A percentile compares a stretch with the other conserved stretches of the same genome.
Evolutionary conservation across 1,140 invertebrate species (phyloP).

Genomic region (Drosophila nannoptera): DNA sequence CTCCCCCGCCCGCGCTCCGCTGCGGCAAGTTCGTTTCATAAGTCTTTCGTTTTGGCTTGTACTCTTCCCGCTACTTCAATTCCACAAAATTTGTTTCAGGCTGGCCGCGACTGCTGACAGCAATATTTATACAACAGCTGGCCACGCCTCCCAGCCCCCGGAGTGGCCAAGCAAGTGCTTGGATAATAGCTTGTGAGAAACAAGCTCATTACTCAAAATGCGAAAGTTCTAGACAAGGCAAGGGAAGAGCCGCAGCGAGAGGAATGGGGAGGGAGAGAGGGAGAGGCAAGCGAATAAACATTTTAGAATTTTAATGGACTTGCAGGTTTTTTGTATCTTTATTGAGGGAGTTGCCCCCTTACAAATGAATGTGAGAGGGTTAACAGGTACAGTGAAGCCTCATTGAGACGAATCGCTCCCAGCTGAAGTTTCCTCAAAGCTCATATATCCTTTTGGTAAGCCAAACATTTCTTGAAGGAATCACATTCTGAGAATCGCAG

Average conservation of each 20-base stretch:
- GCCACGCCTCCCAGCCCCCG: not conserved
- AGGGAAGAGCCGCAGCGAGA: constrained; percentile 14
- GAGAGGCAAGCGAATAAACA: constrained; percentile 4
- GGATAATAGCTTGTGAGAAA: constrained; percentile 25
- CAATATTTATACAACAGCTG: constrained; percentile 5
- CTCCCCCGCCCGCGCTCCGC: not conserved
- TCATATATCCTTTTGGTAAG: too few relatives aligned
- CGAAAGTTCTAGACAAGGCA: too few relatives aligned
- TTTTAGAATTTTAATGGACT: constrained; percentile 15
- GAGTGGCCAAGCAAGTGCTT: not conserved
- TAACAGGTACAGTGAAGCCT: too few relatives aligned
- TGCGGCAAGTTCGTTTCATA: constrained; percentile 61
- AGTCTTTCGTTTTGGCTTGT: constrained; percentile 59
- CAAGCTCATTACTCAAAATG: not conserved
- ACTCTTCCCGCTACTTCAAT: not conserved
- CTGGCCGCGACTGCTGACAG: not conserved
- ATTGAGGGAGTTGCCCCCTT: not conserved
- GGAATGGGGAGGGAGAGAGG: not conserved
- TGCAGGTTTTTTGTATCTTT: constrained; percentile 20
- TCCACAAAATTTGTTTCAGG: not conserved
- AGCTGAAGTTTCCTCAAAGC: too few relatives aligned
- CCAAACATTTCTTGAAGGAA: too few relatives aligned
- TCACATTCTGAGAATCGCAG: not conserved
- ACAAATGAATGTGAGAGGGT: not conserved
- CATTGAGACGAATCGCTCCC: too few relatives aligned